Base-by-base conservation (phyloP, 2,113 vertebrate species). In the Chloropsis hardwickii region DNA sequence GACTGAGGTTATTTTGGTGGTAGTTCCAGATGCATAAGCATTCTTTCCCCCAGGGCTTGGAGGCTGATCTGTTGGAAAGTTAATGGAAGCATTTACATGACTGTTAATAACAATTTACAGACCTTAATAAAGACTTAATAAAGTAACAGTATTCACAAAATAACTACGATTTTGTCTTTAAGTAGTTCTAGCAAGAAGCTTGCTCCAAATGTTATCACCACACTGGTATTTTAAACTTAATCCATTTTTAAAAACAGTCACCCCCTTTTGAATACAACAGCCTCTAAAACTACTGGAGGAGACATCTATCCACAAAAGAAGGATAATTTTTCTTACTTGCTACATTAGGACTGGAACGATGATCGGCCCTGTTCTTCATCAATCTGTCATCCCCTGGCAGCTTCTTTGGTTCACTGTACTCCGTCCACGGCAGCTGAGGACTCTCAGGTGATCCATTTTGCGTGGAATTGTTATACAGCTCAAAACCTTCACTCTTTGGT, bases 401-500 rank as follows among this genome's bases (percentile, higher is more conserved):
- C 94, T 98, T 99, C 98, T 99, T 99, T 97, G 99, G 99, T 97
- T 99, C 99, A 3, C 98, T 98, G 97, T 99, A 99, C 48, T 99
- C 98, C 1, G 99, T 98, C 99, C 99, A 99, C 2, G 98, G 97
- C 29, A 98, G 97, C 97, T 98, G 99, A 20, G 99, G 99, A 91
- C 98, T 99, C 98, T 99, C 99, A 0, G 99, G 99, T 9, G 99
- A 99, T 62, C 99, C 99, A 67, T 99, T 99, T 93, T 98, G 99
- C 78, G 98, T 98, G 1, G 99, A 98, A 97, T 96, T 99, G 78
- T 98, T 99, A 71, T 99, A 99, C 67, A 99, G 97, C 97, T 99
- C 99, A 45, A 99, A 99, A 39, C 99, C 99, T 97, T 99, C 99
- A 45, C 99, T 99, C 98, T 99, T 99, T 88, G 99, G 99, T 95